Evolutionary conservation across 2,113 vertebrate genomes (phyloP).

Genomic region (Psittacara wagleri): DNA sequence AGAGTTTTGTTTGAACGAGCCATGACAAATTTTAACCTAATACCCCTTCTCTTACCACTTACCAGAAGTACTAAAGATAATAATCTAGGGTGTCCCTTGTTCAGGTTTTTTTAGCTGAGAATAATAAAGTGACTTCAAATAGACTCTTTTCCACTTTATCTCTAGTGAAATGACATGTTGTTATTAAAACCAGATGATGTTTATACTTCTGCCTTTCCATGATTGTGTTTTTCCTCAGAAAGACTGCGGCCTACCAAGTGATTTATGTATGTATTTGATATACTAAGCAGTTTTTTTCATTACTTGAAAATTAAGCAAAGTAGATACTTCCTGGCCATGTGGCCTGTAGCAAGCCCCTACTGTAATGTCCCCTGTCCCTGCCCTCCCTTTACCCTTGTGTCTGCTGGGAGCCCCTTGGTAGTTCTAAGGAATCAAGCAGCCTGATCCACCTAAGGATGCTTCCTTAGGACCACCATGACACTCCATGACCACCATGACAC

Average conservation of each 20-base stretch:
- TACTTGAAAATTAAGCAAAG: neutral
- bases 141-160: neutral
- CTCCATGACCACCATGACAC: neutral
- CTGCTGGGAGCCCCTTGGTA: too few relatives aligned
- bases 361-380: neutral
- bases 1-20: neutral
- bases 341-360: neutral
- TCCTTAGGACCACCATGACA: too few relatives aligned
- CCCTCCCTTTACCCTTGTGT: neutral
- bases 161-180: neutral
- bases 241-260: neutral
- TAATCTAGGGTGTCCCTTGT: neutral
- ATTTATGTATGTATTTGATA: neutral
- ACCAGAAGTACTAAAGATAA: neutral
- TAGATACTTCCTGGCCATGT: neutral
- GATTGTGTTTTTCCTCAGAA: neutral
- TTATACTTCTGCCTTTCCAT: neutral
- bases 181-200: neutral
- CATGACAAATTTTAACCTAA: neutral
- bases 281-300: neutral
- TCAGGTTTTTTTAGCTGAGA: neutral
- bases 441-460: too few relatives aligned
- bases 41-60: neutral
- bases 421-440: too few relatives aligned
- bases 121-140: neutral